Percentiles rank a stretch among this genome's conserved stretches.
These are phyloP conservation scores for Argyra leucocephala DNA, from an alignment of 2,888 invertebrate genomes.

Conservation along the genomic window DNA sequence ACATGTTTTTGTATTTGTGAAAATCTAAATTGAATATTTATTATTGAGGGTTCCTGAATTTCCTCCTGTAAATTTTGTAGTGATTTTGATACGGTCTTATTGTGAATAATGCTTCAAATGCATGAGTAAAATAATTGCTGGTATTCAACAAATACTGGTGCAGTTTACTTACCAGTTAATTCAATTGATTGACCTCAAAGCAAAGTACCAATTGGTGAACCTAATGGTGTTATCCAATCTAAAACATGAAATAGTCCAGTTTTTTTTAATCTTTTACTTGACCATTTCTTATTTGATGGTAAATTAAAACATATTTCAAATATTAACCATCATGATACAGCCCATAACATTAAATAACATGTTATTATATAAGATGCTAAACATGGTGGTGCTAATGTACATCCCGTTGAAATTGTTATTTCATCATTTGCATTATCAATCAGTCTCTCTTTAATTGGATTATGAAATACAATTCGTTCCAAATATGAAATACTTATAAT, in stretches of 20 bases:
- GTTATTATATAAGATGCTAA: conserved; percentile 64
- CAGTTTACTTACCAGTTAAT: conserved; percentile 73
- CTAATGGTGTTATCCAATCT: conserved; percentile 80
- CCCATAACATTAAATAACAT: conserved; percentile 70
- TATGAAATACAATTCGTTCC: conserved; percentile 52
- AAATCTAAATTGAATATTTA: conserved; percentile 35
- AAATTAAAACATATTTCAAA: conserved; percentile 83
- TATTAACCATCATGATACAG: conserved; percentile 79
- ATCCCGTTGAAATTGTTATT: conserved; percentile 24
- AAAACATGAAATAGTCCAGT: conserved; percentile 76
- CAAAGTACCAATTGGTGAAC: conserved; percentile 73
- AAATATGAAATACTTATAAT: conserved; percentile 65
- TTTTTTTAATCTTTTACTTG: conserved; percentile 78
- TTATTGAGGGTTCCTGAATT: conserved; percentile 31
- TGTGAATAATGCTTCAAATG: conserved; percentile 38
- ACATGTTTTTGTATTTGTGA: conserved; percentile 41
- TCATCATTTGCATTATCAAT: conserved; percentile 41
- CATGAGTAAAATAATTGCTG: conserved; percentile 35
- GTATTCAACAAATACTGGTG: conserved; percentile 41
- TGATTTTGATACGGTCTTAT: conserved; percentile 39
- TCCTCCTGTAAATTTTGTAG: conserved; percentile 37
- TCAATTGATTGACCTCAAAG: conserved; percentile 70
- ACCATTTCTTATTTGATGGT: conserved; percentile 86
- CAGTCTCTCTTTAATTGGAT: conserved; percentile 34
- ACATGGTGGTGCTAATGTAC: conserved; percentile 52